Evolutionary conservation across 1,140 invertebrate species (phyloP).

Genomic region (Brachionus manjavacas): DNA sequence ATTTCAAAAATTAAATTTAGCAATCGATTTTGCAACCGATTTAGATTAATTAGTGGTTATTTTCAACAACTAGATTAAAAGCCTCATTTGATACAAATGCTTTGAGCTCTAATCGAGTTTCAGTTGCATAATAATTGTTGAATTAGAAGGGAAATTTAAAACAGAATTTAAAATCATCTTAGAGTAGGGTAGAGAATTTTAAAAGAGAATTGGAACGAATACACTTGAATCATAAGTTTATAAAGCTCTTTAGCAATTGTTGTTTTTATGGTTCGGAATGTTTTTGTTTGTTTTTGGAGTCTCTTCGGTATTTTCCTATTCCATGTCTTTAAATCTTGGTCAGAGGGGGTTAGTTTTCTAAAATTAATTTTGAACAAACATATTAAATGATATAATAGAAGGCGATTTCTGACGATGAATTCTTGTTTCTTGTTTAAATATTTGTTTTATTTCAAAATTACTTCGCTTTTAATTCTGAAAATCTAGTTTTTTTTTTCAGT

Average conservation of each 20-base stretch:
- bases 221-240: not conserved
- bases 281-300: not conserved
- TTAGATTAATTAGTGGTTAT: not conserved
- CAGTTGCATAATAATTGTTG: not conserved
- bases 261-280: not conserved
- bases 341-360: not conserved
- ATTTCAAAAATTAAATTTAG: not conserved
- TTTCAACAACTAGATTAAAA: not conserved
- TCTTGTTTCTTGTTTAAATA: constrained; percentile 31
- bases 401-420: not conserved
- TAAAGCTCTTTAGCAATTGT: not conserved
- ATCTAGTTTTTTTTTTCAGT: not conserved
- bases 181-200: not conserved
- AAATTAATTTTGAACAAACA: constrained; percentile 18
- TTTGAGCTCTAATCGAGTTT: not conserved
- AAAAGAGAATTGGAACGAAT: not conserved
- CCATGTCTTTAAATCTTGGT: not conserved
- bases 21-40: not conserved
- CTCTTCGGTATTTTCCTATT: not conserved
- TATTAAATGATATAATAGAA: constrained; percentile 2
- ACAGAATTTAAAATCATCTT: not conserved
- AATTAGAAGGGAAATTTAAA: not conserved
- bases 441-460: not conserved
- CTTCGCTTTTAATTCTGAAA: not conserved
- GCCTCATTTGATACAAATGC: constrained; percentile 6